Percentiles rank a stretch among this genome's conserved stretches.
These are phyloP conservation scores for Volucella bombylans DNA, from an alignment of 2,888 invertebrate species.

Conservation along the genomic window DNA sequence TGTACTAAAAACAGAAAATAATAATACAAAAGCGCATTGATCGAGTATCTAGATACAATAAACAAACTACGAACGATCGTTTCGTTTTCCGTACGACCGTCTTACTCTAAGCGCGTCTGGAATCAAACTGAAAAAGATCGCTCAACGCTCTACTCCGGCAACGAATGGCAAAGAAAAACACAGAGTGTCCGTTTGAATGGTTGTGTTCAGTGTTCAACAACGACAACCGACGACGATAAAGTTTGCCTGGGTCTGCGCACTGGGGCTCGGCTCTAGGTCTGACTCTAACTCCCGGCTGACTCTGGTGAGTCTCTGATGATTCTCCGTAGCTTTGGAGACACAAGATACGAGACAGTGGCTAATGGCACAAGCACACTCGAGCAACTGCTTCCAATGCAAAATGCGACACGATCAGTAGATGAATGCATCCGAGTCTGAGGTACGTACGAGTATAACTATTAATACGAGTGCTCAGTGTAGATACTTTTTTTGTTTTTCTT, in stretches of 20 bases:
- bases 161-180: constrained; percentile 58
- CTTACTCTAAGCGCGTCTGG: constrained; percentile 73
- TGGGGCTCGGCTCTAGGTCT: background rate
- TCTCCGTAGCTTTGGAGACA: constrained; percentile 46
- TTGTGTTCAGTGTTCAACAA: background rate
- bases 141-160: constrained; percentile 26
- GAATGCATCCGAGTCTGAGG: constrained; percentile 61
- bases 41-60: constrained; percentile 63
- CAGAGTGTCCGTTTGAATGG: constrained; percentile 2
- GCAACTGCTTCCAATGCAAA: constrained; percentile 56
- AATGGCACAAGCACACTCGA: constrained; percentile 38
- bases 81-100: constrained; percentile 50
- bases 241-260: background rate
- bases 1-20: constrained; percentile 16
- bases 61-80: constrained; percentile 30
- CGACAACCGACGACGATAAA: too few species aligned
- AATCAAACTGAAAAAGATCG: constrained; percentile 72
- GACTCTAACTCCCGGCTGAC: constrained; percentile 21
- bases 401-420: constrained; percentile 52
- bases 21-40: constrained; percentile 55
- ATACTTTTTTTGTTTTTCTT: constrained; percentile 38
- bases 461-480: constrained; percentile 12
- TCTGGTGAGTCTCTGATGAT: constrained; percentile 36
- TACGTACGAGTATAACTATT: constrained; percentile 11
- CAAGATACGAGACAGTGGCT: constrained; percentile 49